These are phyloP conservation scores for Decapterus maruadsi DNA, from an alignment of 2,797 vertebrate genomes.

Conservation along the genomic window DNA sequence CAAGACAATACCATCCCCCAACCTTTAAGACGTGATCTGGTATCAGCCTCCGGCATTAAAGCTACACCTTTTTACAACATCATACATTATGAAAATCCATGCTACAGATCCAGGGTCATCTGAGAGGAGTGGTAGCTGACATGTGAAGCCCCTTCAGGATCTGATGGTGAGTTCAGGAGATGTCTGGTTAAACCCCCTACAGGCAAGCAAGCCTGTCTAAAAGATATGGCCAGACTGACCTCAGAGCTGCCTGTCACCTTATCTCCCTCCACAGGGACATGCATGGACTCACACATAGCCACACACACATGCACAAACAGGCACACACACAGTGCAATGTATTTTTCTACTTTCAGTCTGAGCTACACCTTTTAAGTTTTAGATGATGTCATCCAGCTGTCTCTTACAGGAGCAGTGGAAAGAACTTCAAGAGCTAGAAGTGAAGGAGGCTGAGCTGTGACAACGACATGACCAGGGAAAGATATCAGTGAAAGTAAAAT, in stretches of 20 bases:
- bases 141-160: conserved; percentile 58
- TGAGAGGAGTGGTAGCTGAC: conserved; percentile 49
- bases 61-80: conserved; percentile 46
- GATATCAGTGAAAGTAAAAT: background rate
- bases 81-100: conserved; percentile 70
- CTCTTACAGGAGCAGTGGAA: conserved; percentile 1
- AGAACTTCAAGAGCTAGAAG: background rate
- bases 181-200: conserved; percentile 70
- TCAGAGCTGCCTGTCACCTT: conserved; percentile 71
- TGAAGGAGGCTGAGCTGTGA: background rate
- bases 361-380: conserved; percentile 19
- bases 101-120: conserved; percentile 58
- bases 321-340: conserved; percentile 18
- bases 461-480: background rate
- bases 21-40: conserved; percentile 53
- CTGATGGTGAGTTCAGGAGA: conserved; percentile 66
- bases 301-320: conserved; percentile 23
- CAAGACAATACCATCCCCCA: conserved; percentile 59
- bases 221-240: conserved; percentile 69
- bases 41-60: conserved; percentile 52
- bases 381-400: conserved; percentile 20
- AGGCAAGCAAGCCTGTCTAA: conserved; percentile 63
- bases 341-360: conserved; percentile 24
- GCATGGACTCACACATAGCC: conserved; percentile 15
- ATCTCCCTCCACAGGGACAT: conserved; percentile 49